Evolutionary conservation across 2,113 vertebrate genomes (phyloP).

Genomic region (Hippocampus guttulatus): DNA sequence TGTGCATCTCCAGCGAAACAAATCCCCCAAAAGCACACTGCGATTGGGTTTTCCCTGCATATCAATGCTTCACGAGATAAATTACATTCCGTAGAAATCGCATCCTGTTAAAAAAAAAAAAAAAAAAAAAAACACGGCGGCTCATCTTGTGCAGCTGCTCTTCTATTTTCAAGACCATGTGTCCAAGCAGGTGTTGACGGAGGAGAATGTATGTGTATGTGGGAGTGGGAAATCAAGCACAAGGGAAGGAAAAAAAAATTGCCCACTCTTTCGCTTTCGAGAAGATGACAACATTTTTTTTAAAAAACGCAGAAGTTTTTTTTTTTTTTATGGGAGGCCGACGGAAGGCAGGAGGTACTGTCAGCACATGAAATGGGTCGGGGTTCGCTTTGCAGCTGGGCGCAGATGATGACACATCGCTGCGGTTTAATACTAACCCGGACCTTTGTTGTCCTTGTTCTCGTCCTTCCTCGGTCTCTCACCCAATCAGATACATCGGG

Average conservation of each 20-base stretch:
- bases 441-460: slow-evolving; percentile 10
- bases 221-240: slow-evolving; percentile 5
- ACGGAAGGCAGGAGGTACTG: slow-evolving; percentile 1
- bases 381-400: too few species aligned
- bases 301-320: slow-evolving; percentile 24
- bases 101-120: slow-evolving; percentile 9
- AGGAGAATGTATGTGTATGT: slow-evolving; percentile 2
- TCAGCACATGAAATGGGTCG: neutral
- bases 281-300: slow-evolving; percentile 24
- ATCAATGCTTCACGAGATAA: neutral
- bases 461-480: neutral
- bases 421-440: slow-evolving; percentile 14
- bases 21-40: too few species aligned
- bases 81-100: slow-evolving; percentile 30
- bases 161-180: slow-evolving; percentile 28
- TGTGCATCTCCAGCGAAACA: too few species aligned
- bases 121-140: slow-evolving; percentile 16
- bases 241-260: neutral
- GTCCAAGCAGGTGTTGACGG: slow-evolving; percentile 31
- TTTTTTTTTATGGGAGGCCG: slow-evolving; percentile 30
- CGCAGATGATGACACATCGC: neutral
- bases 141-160: slow-evolving; percentile 24
- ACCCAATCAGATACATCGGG: neutral
- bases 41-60: neutral
- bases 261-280: slow-evolving; percentile 21